Evolutionary conservation across 92 coral and sea anemone species (phyloP).

Genomic region (Paragorgia papillata): DNA sequence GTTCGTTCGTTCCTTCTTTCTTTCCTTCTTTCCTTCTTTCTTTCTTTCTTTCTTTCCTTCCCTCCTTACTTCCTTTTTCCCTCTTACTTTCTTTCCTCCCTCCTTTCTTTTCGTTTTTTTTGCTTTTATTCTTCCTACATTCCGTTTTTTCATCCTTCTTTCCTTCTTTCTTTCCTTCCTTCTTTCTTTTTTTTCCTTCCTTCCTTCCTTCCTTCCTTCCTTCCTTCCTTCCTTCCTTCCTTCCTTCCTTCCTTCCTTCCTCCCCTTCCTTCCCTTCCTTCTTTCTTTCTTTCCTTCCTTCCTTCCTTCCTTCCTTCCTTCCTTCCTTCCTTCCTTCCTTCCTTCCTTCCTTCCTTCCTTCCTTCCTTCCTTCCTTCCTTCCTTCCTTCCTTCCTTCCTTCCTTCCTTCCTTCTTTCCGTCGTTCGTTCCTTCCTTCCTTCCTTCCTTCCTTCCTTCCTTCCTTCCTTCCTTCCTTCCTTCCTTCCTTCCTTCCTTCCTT

Average conservation of each 20-base stretch:
- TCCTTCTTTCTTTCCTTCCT: not conserved
- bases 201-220: no score
- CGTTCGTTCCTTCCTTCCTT: not conserved
- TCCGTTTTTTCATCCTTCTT: not conserved
- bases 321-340: no score
- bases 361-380: not conserved
- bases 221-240: no score
- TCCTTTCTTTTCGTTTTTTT: not conserved
- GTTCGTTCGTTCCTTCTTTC: not conserved
- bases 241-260: no score
- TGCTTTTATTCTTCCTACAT: not conserved
- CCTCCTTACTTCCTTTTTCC: not conserved
- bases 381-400: constrained; percentile 4
- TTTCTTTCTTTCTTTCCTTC: not conserved
- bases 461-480: constrained; percentile 6
- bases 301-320: no score
- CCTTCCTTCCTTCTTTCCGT: constrained; percentile 1
- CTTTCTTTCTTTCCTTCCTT: no score
- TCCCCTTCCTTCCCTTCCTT: no score
- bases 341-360: no score
- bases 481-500: constrained; percentile 4
- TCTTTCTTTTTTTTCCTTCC: no score
- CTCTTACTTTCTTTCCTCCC: not conserved
- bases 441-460: constrained; percentile 9
- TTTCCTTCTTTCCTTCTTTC: no score